Evolutionary conservation across 2,797 vertebrate species (phyloP).

Genomic region (Phalanger gymnotis): DNA sequence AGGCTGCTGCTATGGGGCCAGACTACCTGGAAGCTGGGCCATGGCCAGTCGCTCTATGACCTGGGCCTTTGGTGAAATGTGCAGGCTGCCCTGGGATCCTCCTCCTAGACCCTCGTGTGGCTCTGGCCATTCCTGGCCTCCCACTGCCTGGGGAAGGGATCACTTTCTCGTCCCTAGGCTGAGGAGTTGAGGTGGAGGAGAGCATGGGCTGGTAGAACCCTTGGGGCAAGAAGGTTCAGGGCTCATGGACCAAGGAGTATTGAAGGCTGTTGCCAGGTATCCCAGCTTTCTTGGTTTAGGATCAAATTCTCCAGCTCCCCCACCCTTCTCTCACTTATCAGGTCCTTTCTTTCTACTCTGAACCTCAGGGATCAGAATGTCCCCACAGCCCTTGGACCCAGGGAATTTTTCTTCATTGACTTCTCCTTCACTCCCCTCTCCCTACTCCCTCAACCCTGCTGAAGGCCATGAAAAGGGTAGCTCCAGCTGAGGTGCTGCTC

Average conservation of each 20-base stretch:
- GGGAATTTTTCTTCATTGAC: background rate
- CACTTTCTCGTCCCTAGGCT: constrained; percentile 86
- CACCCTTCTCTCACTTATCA: too few relatives aligned
- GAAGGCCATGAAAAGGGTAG: fast-evolving
- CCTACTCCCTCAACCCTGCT: background rate
- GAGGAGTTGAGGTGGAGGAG: constrained; percentile 89
- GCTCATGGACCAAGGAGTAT: constrained; percentile 29
- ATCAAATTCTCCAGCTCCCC: background rate
- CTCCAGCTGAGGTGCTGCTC: background rate
- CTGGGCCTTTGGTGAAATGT: constrained; percentile 87
- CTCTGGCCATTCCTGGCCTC: constrained; percentile 90
- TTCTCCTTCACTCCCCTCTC: background rate
- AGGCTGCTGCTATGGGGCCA: constrained; percentile 89
- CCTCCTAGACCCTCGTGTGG: constrained; percentile 90
- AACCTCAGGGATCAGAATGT: too few relatives aligned
- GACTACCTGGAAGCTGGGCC: constrained; percentile 92
- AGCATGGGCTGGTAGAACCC: constrained; percentile 76
- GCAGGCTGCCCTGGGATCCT: constrained; percentile 86
- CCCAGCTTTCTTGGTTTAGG: background rate
- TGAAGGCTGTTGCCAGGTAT: background rate
- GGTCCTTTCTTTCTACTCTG: background rate
- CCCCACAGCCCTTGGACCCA: too few relatives aligned
- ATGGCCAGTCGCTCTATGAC: constrained; percentile 86
- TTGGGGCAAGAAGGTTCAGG: constrained; percentile 7
- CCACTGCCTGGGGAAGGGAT: constrained; percentile 90